These are phyloP conservation scores for Gymnocheta viridis DNA, from an alignment of 2,888 invertebrate genomes.

Conservation along the genomic window DNA sequence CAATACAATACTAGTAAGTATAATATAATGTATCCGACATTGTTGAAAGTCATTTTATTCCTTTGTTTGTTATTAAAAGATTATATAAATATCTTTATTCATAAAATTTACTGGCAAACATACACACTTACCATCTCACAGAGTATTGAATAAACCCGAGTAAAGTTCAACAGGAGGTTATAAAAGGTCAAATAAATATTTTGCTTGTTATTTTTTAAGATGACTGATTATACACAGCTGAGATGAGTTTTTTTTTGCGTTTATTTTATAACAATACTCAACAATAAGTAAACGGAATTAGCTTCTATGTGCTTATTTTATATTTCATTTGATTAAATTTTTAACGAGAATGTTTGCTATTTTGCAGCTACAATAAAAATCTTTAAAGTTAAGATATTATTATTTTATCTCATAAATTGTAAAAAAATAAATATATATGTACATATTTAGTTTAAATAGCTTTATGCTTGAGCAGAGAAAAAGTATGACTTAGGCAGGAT, in stretches of 20 bases:
- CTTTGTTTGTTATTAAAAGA: slow-evolving; percentile 59
- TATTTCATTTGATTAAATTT: neutral
- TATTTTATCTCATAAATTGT: no score
- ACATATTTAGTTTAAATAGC: no score
- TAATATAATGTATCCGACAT: slow-evolving; percentile 49
- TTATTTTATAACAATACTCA: neutral
- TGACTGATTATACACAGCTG: slow-evolving; percentile 23
- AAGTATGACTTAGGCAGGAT: no score
- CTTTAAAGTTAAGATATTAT: no score
- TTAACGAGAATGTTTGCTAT: neutral
- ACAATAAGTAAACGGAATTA: neutral
- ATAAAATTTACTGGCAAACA: slow-evolving; percentile 16
- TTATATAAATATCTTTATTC: slow-evolving; percentile 56
- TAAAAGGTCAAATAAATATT: slow-evolving; percentile 30
- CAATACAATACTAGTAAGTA: slow-evolving; percentile 17
- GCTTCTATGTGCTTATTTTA: neutral
- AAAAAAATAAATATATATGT: no score
- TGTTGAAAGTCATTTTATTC: slow-evolving; percentile 67
- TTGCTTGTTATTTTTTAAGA: neutral
- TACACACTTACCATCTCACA: neutral
- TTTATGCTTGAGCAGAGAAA: neutral
- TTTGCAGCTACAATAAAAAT: no score
- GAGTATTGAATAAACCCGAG: slow-evolving; percentile 8
- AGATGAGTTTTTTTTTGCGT: neutral
- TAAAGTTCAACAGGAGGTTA: slow-evolving; percentile 46